Base-by-base conservation (phyloP, 2,113 vertebrate species). In the Cyanocitta stelleri region DNA sequence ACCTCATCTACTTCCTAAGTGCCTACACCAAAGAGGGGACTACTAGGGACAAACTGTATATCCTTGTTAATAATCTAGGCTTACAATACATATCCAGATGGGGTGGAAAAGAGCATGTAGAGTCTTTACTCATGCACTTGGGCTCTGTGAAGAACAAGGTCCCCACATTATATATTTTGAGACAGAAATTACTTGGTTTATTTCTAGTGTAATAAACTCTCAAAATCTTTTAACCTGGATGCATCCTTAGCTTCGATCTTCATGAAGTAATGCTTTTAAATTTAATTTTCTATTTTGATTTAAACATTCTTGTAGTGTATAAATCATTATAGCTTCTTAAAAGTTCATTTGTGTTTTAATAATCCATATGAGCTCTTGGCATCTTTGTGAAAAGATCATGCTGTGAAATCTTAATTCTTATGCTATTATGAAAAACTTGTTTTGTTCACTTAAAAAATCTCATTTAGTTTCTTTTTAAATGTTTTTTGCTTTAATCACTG, bases 391-490 rank as follows among this genome's bases (percentile, higher is more conserved):
- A n/a, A 92, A 35, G 33, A 84, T 72, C 90, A 88, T 69, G 55
- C 88, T 95, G 77, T 96, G 94, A 94, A 93, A 92, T 93, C 62
- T 86, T 92, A 92, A 94, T 96, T 96, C 87, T 84, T 85, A 84
- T 32, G 54, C 22, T 84, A 33, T 85, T 87, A 78, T 76, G 67
- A 76, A 87, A 81, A 90, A 17, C 21, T 48, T 33, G 16, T 59
- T 96, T 84, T 76, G 5, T 80, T 87, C 51, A 44, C 32, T 84
- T 80, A 71, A 93, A 97, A 82, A 88, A 87, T 61, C n/a, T 93
- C 48, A 72, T 90, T 93, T 90, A 30, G 18, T 59, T 76, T 78
- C 35, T 91, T 92, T 80, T 64, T 51, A 87, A 95, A 90, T 78
- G 19, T 2, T 80, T 95, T 91, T 82, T 87, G 16, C 16, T 37